These are phyloP conservation scores for Coptodon rendalli DNA, from an alignment of 2,113 vertebrate species.

Conservation along the genomic window DNA sequence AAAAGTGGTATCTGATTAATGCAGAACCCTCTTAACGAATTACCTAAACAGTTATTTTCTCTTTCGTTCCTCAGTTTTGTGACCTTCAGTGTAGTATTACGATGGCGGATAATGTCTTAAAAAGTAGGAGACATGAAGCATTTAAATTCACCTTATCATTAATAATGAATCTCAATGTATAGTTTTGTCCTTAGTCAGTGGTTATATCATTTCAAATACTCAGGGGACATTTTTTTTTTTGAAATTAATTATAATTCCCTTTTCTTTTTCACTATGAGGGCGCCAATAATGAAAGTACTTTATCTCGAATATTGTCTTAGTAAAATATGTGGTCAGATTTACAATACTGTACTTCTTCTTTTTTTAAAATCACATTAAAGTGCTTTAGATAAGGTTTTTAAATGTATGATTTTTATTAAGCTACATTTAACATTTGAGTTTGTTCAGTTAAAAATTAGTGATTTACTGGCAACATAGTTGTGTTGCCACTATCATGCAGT, in stretches of 20 bases:
- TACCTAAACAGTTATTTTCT: neutral
- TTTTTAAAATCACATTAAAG: neutral
- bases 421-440: neutral
- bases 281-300: neutral
- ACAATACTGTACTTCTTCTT: neutral
- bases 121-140: neutral
- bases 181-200: neutral
- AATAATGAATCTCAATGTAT: neutral
- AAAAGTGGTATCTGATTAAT: neutral
- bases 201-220: neutral
- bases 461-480: neutral
- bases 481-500: neutral
- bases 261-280: neutral
- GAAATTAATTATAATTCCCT: neutral
- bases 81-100: neutral
- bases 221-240: neutral
- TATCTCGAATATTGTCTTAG: neutral
- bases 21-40: neutral
- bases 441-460: rapidly evolving
- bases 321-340: neutral
- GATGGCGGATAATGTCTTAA: neutral
- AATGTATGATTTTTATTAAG: neutral
- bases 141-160: neutral
- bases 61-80: neutral
- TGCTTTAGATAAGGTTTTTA: neutral